Base-by-base conservation (phyloP, 2,888 invertebrate species). In the Hermodice carunculata region DNA sequence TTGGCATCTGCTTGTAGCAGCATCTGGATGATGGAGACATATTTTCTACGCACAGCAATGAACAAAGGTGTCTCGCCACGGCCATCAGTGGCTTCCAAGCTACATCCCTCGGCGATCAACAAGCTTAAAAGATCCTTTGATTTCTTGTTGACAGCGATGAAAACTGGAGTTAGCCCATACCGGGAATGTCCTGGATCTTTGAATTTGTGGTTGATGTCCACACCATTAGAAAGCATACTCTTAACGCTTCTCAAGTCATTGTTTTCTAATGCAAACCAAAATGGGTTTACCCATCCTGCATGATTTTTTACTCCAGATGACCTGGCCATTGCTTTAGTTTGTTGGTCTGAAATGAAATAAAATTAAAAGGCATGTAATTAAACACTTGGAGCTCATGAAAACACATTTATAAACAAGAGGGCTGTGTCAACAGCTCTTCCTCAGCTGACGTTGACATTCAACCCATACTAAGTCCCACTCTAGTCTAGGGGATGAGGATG, bases 201-300 rank as follows among this genome's bases (percentile, higher is more conserved):
- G 59, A 66, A 66, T 26, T 37, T 29, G 31, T 66, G 66, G 53
- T 66, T 62, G 2, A 66, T 53, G 29, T 66, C 49, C 1, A 53
- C 42, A 17, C 66, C 66, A 11, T 51, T 34, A 5, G 31, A n/a
- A 24, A 66, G 28, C 24, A 66, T 26, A 5, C 57, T 51, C 6
- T 62, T 49, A 14, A 66, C 28, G n/a, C 52, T 24, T 22, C 49
- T 49, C 14, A 58, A 42, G 46, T 66, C 66, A 42, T 66, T 66
- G 46, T 66, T 52, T 34, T 66, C 66, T 22, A 66, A n/a, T 11
- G 66, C 66, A 29, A 66, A 58, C 62, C 62, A 66, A 17, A 66
- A 32, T 14, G 62, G 61, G 59, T 58, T 66, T 8, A 66, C 62
- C 66, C 66, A 66, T n/a, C 66, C 62, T 11, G 49, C n/a, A n/a